Conservation (phyloP, 1,140 invertebrate species). For the Reticulitermes speratus region DNA sequence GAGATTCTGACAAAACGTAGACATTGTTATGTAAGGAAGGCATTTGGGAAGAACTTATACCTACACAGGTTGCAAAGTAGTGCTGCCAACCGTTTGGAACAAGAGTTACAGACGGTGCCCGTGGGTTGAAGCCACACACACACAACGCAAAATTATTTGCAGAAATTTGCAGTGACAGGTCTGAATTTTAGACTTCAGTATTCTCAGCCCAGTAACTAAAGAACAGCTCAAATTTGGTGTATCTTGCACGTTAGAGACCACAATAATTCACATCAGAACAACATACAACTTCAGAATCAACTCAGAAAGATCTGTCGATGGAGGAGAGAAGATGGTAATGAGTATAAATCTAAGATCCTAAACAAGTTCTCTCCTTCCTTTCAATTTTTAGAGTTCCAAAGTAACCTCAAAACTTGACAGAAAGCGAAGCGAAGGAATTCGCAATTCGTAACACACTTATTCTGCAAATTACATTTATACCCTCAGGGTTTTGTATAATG, state of each 20-base stretch:
- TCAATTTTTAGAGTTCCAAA: slow-evolving; percentile 2
- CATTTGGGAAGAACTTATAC: too few species aligned
- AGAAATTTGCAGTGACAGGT: too few species aligned
- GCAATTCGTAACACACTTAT: not conserved
- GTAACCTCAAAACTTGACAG: not conserved
- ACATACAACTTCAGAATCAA: not conserved
- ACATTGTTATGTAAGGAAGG: too few species aligned
- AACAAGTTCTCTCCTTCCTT: not conserved
- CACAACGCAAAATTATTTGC: too few species aligned
- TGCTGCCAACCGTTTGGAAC: too few species aligned
- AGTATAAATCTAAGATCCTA: not conserved
- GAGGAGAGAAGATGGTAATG: not conserved
- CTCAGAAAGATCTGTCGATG: not conserved
- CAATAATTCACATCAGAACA: not conserved
- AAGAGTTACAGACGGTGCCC: too few species aligned
- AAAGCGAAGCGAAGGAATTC: not conserved
- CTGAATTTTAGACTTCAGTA: too few species aligned
- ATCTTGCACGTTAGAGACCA: not conserved
- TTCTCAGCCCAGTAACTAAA: too few species aligned
- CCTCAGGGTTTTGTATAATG: not conserved
- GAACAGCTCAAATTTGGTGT: not conserved
- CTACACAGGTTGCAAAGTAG: too few species aligned
- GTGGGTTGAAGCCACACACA: too few species aligned
- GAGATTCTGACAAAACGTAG: too few species aligned
- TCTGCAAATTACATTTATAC: not conserved